phyloP scores from a whole-genome alignment of 2,797 vertebrate species.

The Malurus leucopterus region DNA sequence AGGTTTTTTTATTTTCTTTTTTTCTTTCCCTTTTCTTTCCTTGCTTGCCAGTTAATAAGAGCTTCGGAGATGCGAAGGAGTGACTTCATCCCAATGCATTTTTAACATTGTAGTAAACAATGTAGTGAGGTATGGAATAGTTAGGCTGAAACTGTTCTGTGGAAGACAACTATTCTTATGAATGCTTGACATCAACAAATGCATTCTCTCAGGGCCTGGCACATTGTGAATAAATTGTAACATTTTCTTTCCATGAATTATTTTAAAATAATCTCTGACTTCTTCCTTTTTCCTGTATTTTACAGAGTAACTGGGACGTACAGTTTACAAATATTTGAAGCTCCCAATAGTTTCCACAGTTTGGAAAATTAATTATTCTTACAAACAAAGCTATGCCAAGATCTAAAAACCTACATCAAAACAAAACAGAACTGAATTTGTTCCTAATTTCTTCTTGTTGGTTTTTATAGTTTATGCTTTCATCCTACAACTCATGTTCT shows the following conservation, averaged over 20 bases:
- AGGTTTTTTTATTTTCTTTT: neutral
- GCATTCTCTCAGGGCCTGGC: neutral
- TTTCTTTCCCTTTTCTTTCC: neutral
- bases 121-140: neutral
- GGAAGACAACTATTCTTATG: neutral
- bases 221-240: neutral
- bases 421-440: neutral
- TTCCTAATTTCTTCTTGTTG: neutral
- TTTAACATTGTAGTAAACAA: neutral
- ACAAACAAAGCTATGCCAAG: neutral
- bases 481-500: neutral
- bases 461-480: neutral
- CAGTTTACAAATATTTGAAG: neutral
- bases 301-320: neutral
- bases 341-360: neutral
- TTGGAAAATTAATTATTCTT: neutral
- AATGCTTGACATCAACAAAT: neutral
- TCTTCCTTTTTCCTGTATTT: neutral
- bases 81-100: neutral
- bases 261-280: neutral
- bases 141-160: neutral
- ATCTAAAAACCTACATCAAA: neutral
- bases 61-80: neutral
- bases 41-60: neutral
- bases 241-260: neutral